These are phyloP conservation scores for Hydraecia micacea DNA, from an alignment of 2,888 invertebrate genomes.

Conservation along the genomic window DNA sequence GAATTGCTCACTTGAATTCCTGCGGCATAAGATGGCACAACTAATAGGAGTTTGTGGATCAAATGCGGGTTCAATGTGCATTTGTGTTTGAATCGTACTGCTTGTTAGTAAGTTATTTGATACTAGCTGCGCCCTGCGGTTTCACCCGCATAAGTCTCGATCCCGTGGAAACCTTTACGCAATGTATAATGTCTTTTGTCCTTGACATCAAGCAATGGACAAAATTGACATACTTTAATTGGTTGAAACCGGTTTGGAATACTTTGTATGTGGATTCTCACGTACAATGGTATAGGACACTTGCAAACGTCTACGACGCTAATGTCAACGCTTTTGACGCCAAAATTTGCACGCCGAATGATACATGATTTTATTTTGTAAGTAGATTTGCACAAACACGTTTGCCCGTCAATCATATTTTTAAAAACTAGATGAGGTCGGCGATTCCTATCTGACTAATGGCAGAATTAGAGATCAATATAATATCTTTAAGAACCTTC, in stretches of 20 bases:
- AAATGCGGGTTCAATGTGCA: slow-evolving; percentile 38
- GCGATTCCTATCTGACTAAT: too few species aligned
- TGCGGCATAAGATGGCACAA: slow-evolving; percentile 64
- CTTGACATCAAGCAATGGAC: not conserved
- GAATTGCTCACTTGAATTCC: slow-evolving; percentile 80
- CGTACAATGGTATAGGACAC: not conserved
- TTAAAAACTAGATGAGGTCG: too few species aligned
- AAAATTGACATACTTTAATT: not conserved
- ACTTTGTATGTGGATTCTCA: not conserved
- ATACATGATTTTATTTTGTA: too few species aligned
- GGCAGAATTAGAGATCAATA: too few species aligned
- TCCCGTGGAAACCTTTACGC: not conserved
- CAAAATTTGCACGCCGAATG: too few species aligned
- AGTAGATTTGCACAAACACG: too few species aligned
- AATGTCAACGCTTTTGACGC: too few species aligned
- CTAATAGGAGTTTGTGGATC: slow-evolving; percentile 48
- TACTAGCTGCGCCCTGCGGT: not conserved
- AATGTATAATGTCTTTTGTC: not conserved
- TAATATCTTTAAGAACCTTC: too few species aligned
- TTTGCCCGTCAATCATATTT: too few species aligned
- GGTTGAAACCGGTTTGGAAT: not conserved
- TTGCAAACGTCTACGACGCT: too few species aligned
- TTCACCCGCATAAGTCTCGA: not conserved
- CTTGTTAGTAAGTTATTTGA: slow-evolving; percentile 1
- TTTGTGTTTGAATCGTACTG: slow-evolving; percentile 10